Evolutionary conservation across 1,140 invertebrate genomes (phyloP).

Genomic region (Marisa cornuarietis): DNA sequence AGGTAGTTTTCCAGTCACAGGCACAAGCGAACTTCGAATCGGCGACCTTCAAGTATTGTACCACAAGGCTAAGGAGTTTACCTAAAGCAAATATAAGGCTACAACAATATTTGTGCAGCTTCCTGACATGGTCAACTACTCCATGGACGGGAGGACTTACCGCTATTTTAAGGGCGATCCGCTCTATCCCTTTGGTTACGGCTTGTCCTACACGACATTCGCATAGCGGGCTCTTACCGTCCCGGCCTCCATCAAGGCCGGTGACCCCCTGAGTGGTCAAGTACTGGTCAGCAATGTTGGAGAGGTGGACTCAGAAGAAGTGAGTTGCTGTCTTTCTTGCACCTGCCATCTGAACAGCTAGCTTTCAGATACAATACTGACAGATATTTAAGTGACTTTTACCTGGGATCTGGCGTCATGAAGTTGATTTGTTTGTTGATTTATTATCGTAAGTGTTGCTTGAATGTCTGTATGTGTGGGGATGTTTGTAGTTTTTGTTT

Average conservation of each 20-base stretch:
- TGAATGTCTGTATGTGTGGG: conserved; percentile 1
- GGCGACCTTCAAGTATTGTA: too few relatives aligned
- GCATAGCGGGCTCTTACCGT: conserved; percentile 30
- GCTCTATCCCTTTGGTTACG: conserved; percentile 53
- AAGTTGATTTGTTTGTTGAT: too few relatives aligned
- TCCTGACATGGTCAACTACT: conserved; percentile 49
- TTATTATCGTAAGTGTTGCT: not conserved
- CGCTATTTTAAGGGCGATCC: conserved; percentile 46
- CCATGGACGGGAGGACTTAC: conserved; percentile 50
- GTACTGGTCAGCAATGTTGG: conserved; percentile 40
- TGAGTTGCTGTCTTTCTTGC: conserved; percentile 21
- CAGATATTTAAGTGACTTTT: not conserved
- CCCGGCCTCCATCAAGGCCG: conserved; percentile 10
- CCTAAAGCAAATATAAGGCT: not conserved
- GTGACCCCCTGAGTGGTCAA: conserved; percentile 9
- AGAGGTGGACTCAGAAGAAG: conserved; percentile 40
- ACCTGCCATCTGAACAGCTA: not conserved
- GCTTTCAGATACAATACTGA: not conserved
- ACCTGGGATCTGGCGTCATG: too few relatives aligned
- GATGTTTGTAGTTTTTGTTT: too few relatives aligned
- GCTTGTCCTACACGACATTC: conserved; percentile 51
- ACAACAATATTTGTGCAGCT: conserved; percentile 28
- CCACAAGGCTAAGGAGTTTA: too few relatives aligned
- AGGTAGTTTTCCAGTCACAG: too few relatives aligned
- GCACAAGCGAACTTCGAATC: too few relatives aligned